These are phyloP conservation scores for Chrysomela aeneicollis DNA, from an alignment of 2,888 invertebrate genomes.

Conservation along the genomic window DNA sequence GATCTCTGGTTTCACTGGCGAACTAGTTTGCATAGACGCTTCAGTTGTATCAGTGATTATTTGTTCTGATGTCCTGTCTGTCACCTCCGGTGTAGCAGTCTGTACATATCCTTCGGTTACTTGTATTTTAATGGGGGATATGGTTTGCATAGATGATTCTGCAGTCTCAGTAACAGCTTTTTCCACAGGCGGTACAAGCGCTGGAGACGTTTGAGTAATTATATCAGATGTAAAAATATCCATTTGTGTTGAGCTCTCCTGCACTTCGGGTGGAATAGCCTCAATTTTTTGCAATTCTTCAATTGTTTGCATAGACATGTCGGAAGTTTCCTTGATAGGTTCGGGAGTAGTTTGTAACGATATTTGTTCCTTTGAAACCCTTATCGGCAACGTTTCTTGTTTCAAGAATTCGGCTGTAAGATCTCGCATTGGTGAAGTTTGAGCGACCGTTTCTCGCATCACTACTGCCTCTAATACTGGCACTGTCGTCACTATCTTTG, in stretches of 20 bases:
- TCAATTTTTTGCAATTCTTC: slow-evolving; percentile 47
- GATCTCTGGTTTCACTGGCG: slow-evolving; percentile 53
- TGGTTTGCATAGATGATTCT: slow-evolving; percentile 62
- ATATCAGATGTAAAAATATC: slow-evolving; percentile 49
- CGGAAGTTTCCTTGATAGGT: slow-evolving; percentile 59
- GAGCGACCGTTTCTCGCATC: slow-evolving; percentile 66
- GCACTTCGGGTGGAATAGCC: slow-evolving; percentile 59
- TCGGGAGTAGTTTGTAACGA: slow-evolving; percentile 36
- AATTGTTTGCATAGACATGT: slow-evolving; percentile 68
- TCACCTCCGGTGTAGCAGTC: slow-evolving; percentile 51
- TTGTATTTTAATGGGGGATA: slow-evolving; percentile 53
- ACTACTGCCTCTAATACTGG: slow-evolving; percentile 68
- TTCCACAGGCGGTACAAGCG: slow-evolving; percentile 46
- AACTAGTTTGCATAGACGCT: slow-evolving; percentile 60
- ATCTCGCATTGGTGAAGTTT: slow-evolving; percentile 67
- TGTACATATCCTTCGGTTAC: slow-evolving; percentile 55
- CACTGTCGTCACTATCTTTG: slow-evolving; percentile 63
- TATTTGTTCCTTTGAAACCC: slow-evolving; percentile 22
- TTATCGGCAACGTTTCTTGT: slow-evolving; percentile 46
- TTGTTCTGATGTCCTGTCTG: too few relatives aligned
- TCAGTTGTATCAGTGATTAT: slow-evolving; percentile 54
- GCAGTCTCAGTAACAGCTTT: slow-evolving; percentile 49
- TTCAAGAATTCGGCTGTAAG: slow-evolving; percentile 48
- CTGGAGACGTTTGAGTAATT: slow-evolving; percentile 63
- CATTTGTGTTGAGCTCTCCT: slow-evolving; percentile 62